Evolutionary conservation across 2,797 vertebrate species (phyloP).

Genomic region (Mormyrus proboscirostris): DNA sequence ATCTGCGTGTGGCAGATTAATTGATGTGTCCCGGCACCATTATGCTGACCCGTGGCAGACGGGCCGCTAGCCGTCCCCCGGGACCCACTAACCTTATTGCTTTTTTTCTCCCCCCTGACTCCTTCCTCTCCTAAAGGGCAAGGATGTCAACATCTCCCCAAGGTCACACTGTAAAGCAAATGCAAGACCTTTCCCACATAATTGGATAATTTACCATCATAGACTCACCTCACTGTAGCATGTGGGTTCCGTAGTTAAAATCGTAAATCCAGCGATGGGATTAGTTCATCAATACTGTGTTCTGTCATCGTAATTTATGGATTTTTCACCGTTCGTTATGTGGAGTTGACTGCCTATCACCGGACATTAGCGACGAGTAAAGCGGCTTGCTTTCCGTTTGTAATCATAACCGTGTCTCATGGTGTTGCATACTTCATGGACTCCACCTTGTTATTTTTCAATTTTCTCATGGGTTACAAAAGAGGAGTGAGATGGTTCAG

Average conservation of each 20-base stretch:
- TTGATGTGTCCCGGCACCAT: constrained; percentile 51
- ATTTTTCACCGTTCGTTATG: constrained; percentile 39
- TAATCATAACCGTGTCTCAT: constrained; percentile 26
- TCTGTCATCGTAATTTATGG: constrained; percentile 33
- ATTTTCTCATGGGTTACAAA: constrained; percentile 34
- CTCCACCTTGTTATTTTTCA: neutral
- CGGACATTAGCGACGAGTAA: neutral
- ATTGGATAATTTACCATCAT: constrained; percentile 63
- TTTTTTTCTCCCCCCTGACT: constrained; percentile 52
- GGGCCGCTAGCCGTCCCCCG: constrained; percentile 45
- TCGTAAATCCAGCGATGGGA: constrained; percentile 43
- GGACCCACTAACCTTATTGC: constrained; percentile 58
- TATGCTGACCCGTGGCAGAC: constrained; percentile 55
- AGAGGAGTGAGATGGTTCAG: constrained; percentile 43
- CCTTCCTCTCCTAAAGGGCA: constrained; percentile 50
- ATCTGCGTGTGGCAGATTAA: constrained; percentile 42
- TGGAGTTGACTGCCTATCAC: neutral
- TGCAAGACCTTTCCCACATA: constrained; percentile 41
- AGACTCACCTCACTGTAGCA: constrained; percentile 47
- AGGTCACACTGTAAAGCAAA: constrained; percentile 47
- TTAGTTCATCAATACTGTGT: constrained; percentile 46
- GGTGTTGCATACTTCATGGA: neutral
- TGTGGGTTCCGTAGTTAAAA: constrained; percentile 49
- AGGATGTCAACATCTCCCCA: constrained; percentile 61
- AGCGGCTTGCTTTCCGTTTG: neutral